Evolutionary conservation across 2,888 invertebrate species (phyloP), one percentile per base, ranked within the genome.

Genomic region (Drosophila kuntzei): DNA sequence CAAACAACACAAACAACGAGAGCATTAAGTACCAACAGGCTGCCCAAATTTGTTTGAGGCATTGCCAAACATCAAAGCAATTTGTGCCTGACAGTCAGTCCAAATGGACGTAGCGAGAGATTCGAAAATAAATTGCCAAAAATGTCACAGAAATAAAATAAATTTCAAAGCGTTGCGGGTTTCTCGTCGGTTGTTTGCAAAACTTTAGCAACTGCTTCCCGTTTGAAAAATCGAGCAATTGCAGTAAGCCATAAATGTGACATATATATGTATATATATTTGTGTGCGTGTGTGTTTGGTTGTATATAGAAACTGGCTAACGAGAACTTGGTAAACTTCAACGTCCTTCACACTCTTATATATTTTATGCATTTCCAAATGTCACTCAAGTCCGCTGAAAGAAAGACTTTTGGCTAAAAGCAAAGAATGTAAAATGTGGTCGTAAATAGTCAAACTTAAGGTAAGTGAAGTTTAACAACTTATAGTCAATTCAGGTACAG

Each of bases 61-160:
- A 89, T 82, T 89, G 87, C 78, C 84, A 74, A 83, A 84, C 81
- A 89, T 84, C 89, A 54, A 73, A 89, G 82, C 73, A 89, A 82
- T 82, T 82, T 82, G 82, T 86, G 64, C 64, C 68, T 60, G 43
- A 25, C 68, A 41, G 32, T 27, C 51, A 39, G 55, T 71, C 65
- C 32, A 41, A 46, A 49, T 49, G 50, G 74, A 75, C 34, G 44
- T 27, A 44, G 27, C 29, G 36, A 43, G 27, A 43, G 53, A 37
- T 46, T 12, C 37, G 29, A 51, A 88, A 83, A 80, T 71, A 88
- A 86, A 82, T 82, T 71, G 87, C 72, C 69, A 87, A 89, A 88
- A 80, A 68, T 88, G 81, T 79, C 83, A 72, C 46, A 51, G 32
- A 70, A 76, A 55, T 73, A 69, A 82, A 76, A 67, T 61, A 60